These are phyloP conservation scores for Epizoanthus ramosus DNA, from an alignment of 92 coral and sea anemone genomes.

Conservation along the genomic window DNA sequence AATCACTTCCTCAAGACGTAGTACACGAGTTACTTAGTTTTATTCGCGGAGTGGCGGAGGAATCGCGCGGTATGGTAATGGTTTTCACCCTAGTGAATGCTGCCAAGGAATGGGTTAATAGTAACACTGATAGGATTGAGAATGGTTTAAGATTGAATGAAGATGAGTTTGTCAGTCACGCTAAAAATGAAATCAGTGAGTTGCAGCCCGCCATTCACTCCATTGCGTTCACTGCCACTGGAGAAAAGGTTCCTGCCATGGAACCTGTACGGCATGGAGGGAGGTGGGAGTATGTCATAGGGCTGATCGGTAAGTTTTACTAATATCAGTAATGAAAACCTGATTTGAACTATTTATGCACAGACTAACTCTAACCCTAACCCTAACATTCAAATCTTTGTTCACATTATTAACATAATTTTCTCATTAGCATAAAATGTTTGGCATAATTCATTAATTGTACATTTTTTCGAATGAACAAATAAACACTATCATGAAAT, in stretches of 20 bases:
- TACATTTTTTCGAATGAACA: too few relatives aligned
- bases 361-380: too few relatives aligned
- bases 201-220: neutral
- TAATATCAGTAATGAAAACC: neutral
- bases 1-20: conserved; percentile 57
- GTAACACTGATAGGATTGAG: conserved; percentile 45
- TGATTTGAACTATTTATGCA: neutral
- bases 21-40: conserved; percentile 51
- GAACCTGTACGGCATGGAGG: conserved; percentile 62
- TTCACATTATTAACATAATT: too few relatives aligned
- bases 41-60: conserved; percentile 51
- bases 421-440: too few relatives aligned
- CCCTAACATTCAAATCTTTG: too few relatives aligned
- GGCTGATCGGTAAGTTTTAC: conserved; percentile 69
- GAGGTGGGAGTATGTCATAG: conserved; percentile 83
- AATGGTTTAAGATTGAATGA: conserved; percentile 17
- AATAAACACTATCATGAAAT: too few relatives aligned
- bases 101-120: conserved; percentile 72
- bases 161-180: neutral
- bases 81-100: conserved; percentile 70
- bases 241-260: conserved; percentile 29
- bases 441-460: too few relatives aligned
- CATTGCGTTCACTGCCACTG: neutral
- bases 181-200: neutral
- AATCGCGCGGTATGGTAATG: conserved; percentile 81